phyloP scores from a whole-genome alignment of 92 coral and sea anemone genomes.

The Nematostella vectensis region DNA sequence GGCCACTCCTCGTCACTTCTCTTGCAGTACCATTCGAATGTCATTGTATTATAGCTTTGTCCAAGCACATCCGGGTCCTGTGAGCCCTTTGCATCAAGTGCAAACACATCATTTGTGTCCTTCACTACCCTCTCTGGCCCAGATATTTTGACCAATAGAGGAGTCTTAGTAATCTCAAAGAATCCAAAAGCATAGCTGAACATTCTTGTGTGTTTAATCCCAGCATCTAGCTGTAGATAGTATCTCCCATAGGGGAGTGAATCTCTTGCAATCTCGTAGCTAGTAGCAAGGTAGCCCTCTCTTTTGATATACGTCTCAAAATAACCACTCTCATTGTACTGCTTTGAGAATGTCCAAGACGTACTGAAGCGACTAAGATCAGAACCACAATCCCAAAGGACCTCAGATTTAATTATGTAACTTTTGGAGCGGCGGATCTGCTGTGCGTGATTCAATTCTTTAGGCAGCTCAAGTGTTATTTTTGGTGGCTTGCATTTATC shows the following conservation, averaged over 20 bases:
- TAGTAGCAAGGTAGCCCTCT: background rate
- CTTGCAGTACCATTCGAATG: conserved; percentile 50
- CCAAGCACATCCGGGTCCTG: conserved; percentile 25
- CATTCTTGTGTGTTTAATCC: conserved; percentile 10
- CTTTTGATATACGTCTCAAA: background rate
- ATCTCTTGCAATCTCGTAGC: conserved; percentile 11
- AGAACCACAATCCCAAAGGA: background rate
- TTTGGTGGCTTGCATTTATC: conserved; percentile 25
- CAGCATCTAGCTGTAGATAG: conserved; percentile 33
- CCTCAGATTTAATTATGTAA: conserved; percentile 9
- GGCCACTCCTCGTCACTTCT: conserved; percentile 17
- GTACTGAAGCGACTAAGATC: background rate
- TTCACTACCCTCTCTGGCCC: conserved; percentile 13
- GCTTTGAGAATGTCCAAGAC: background rate
- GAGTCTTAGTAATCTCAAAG: conserved; percentile 25
- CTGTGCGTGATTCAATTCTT: conserved; percentile 3
- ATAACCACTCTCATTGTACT: conserved; percentile 1
- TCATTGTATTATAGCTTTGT: conserved; percentile 11
- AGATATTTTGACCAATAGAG: conserved; percentile 15
- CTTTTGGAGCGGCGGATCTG: background rate
- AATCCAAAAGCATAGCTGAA: conserved; percentile 41
- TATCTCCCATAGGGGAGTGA: conserved; percentile 45
- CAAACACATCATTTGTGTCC: conserved; percentile 28
- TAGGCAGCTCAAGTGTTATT: conserved; percentile 3
- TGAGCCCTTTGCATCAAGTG: conserved; percentile 30